These are phyloP conservation scores for Holocentrus rufus DNA, from an alignment of 2,797 vertebrate species.

Conservation along the genomic window DNA sequence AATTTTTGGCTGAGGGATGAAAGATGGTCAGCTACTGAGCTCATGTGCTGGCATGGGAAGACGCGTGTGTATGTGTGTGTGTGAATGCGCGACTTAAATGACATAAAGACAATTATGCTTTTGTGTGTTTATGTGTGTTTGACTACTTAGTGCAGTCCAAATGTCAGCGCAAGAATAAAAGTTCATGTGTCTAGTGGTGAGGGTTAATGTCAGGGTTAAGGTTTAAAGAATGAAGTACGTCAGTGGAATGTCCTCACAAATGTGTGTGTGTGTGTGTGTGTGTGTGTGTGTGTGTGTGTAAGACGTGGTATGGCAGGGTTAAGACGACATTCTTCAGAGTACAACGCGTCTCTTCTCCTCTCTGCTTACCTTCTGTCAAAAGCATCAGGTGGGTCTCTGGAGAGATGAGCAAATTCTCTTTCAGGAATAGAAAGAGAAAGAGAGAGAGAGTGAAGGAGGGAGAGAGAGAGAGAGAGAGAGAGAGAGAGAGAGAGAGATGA, in stretches of 20 bases:
- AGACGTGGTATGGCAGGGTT: slow-evolving; percentile 58
- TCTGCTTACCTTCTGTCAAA: slow-evolving; percentile 73
- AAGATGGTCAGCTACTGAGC: neutral
- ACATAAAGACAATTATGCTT: slow-evolving; percentile 35
- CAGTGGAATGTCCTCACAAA: slow-evolving; percentile 30
- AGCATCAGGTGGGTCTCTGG: slow-evolving; percentile 74
- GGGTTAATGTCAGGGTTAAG: slow-evolving; percentile 39
- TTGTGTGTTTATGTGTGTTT: slow-evolving; percentile 26
- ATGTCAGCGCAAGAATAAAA: slow-evolving; percentile 39
- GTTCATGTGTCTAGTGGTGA: slow-evolving; percentile 54
- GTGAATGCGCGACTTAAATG: slow-evolving; percentile 30
- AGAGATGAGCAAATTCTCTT: slow-evolving; percentile 65
- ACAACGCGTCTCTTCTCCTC: slow-evolving; percentile 63
- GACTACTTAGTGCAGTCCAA: slow-evolving; percentile 50
- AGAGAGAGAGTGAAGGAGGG: slow-evolving; percentile 19
- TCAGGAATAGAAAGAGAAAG: slow-evolving; percentile 44
- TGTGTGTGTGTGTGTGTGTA: slow-evolving; percentile 24
- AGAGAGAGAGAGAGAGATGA: slow-evolving; percentile 44
- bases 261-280: neutral
- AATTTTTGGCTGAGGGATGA: slow-evolving; percentile 5
- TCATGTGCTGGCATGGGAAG: slow-evolving; percentile 1
- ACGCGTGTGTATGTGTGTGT: slow-evolving; percentile 7
- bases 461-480: neutral
- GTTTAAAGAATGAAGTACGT: slow-evolving; percentile 41
- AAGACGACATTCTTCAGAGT: slow-evolving; percentile 65